phyloP scores from a whole-genome alignment of 1,140 invertebrate species.

The Drosophila baimaii region DNA sequence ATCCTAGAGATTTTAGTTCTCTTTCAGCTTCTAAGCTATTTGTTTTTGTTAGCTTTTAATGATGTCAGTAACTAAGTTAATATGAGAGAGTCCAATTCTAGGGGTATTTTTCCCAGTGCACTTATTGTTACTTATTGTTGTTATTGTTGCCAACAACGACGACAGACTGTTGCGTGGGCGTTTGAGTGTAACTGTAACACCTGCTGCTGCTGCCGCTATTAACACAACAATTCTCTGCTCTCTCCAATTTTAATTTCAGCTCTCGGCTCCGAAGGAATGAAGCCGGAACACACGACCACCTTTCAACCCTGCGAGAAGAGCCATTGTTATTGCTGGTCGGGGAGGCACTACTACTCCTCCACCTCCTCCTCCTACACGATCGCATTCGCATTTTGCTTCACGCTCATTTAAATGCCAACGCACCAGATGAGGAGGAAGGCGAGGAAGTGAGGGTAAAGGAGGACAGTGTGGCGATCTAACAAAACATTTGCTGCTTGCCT shows the following conservation, averaged over 20 bases:
- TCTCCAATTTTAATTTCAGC: slow-evolving; percentile 67
- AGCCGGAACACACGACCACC: slow-evolving; percentile 72
- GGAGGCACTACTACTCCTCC: slow-evolving; percentile 9
- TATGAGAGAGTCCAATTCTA: no score
- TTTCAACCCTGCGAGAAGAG: slow-evolving; percentile 59
- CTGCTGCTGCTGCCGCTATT: slow-evolving; percentile 36
- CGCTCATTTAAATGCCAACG: slow-evolving; percentile 68
- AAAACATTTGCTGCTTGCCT: slow-evolving; percentile 44
- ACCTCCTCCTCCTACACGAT: slow-evolving; percentile 31
- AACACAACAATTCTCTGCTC: slow-evolving; percentile 45
- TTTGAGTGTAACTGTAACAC: slow-evolving; percentile 51
- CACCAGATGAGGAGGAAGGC: slow-evolving; percentile 31
- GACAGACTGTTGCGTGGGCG: slow-evolving; percentile 47
- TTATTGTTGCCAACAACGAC: no score
- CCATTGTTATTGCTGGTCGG: slow-evolving; percentile 20
- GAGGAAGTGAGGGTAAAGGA: not conserved
- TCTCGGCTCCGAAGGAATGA: slow-evolving; percentile 30
- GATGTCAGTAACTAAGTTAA: not conserved
- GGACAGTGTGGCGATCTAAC: slow-evolving; percentile 17
- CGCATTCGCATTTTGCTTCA: slow-evolving; percentile 51
- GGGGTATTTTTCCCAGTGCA: slow-evolving; percentile 17
- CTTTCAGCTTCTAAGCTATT: not conserved
- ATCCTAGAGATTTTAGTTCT: not conserved
- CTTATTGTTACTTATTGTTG: slow-evolving; percentile 11
- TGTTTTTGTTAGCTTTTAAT: not conserved